A percentile compares a stretch with the other conserved stretches of the same genome.
These are phyloP conservation scores for Notamacropus eugenii DNA, from an alignment of 2,797 vertebrate species.

Conservation along the genomic window DNA sequence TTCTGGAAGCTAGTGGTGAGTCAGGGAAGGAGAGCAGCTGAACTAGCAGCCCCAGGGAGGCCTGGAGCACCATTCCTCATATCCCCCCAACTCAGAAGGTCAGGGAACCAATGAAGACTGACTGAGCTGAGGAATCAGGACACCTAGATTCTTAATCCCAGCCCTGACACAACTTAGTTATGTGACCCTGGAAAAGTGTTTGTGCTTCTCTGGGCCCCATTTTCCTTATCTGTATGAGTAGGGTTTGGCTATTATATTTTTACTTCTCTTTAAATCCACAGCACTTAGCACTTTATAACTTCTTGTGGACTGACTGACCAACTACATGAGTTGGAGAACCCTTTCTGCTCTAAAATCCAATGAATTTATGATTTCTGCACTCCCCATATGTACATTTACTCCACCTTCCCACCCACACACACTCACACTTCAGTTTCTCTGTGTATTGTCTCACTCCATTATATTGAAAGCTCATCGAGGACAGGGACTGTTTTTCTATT, in stretches of 20 bases:
- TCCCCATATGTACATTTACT: not conserved
- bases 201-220: not conserved
- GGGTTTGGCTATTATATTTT: not conserved
- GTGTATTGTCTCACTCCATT: not conserved
- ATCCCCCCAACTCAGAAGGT: not conserved
- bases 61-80: not conserved
- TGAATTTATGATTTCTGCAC: not conserved
- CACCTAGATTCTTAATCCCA: not conserved
- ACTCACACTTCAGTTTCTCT: not conserved
- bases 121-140: not conserved
- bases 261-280: not conserved
- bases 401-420: accelerated
- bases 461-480: not conserved
- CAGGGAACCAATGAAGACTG: not conserved
- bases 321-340: not conserved
- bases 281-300: not conserved
- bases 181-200: not conserved
- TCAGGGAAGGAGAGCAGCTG: not conserved
- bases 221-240: not conserved
- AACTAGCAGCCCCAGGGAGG: not conserved
- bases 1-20: slow-evolving; percentile 42
- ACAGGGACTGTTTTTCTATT: not conserved
- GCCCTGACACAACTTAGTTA: not conserved
- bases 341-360: not conserved
- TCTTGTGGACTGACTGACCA: not conserved